These are phyloP conservation scores for Protonemura montana DNA, from an alignment of 2,888 invertebrate species.

Conservation along the genomic window DNA sequence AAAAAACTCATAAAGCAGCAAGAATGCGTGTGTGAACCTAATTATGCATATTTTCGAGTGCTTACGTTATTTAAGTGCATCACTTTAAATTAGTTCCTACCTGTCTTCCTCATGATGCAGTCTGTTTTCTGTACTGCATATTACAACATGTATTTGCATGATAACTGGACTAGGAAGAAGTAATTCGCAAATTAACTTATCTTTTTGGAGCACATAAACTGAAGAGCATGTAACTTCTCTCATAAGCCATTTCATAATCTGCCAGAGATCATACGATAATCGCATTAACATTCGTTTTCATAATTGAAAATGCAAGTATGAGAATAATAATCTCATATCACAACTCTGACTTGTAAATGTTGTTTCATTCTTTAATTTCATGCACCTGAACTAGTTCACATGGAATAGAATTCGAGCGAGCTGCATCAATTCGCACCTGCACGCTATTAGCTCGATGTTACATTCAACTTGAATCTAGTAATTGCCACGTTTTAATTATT, in stretches of 20 bases:
- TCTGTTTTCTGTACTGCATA: too few relatives aligned
- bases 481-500: not conserved
- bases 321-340: not conserved
- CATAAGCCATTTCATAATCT: not conserved
- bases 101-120: too few relatives aligned
- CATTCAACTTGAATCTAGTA: not conserved
- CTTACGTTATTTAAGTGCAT: too few relatives aligned
- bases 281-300: not conserved
- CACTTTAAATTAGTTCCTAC: too few relatives aligned
- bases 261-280: not conserved
- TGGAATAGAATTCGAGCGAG: not conserved
- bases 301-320: not conserved
- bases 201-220: not conserved
- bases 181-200: not conserved
- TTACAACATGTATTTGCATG: too few relatives aligned
- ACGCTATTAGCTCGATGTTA: not conserved
- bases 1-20: too few relatives aligned
- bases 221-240: not conserved
- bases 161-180: not conserved
- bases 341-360: not conserved
- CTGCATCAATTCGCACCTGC: not conserved
- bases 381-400: not conserved
- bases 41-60: too few relatives aligned
- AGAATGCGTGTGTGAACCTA: too few relatives aligned
- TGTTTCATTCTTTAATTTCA: not conserved